Evolutionary conservation across 2,113 vertebrate species (phyloP).

Genomic region (Hyperopisus bebe): DNA sequence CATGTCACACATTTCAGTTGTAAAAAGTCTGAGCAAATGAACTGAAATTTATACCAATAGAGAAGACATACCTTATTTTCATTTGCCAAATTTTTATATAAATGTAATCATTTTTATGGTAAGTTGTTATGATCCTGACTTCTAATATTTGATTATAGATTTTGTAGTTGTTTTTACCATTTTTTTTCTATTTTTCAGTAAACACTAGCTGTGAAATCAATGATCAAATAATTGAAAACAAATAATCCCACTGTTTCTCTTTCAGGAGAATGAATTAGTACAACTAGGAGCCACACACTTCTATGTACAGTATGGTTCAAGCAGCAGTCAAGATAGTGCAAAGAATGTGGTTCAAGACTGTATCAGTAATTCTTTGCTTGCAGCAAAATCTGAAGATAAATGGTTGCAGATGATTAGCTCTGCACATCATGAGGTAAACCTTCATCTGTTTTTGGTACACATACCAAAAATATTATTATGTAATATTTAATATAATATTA

Average conservation of each 20-base stretch:
- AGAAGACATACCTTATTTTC: not conserved
- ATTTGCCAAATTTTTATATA: not conserved
- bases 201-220: not conserved
- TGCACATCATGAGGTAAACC: constrained; percentile 65
- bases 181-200: not conserved
- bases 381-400: constrained; percentile 64
- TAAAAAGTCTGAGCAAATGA: not conserved
- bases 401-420: constrained; percentile 71
- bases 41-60: not conserved
- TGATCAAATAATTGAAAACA: not conserved
- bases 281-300: constrained; percentile 74
- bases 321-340: constrained; percentile 44
- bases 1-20: not conserved
- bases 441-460: not conserved
- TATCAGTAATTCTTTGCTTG: constrained; percentile 66
- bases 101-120: not conserved
- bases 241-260: constrained; percentile 11
- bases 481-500: not conserved
- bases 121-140: not conserved
- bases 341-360: constrained; percentile 68
- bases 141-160: not conserved
- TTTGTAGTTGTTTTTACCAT: not conserved
- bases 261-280: constrained; percentile 79
- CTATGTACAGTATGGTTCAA: constrained; percentile 66
- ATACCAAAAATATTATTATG: not conserved